phyloP scores from a whole-genome alignment of 2,113 vertebrate genomes.

The Laterallus jamaicensis region DNA sequence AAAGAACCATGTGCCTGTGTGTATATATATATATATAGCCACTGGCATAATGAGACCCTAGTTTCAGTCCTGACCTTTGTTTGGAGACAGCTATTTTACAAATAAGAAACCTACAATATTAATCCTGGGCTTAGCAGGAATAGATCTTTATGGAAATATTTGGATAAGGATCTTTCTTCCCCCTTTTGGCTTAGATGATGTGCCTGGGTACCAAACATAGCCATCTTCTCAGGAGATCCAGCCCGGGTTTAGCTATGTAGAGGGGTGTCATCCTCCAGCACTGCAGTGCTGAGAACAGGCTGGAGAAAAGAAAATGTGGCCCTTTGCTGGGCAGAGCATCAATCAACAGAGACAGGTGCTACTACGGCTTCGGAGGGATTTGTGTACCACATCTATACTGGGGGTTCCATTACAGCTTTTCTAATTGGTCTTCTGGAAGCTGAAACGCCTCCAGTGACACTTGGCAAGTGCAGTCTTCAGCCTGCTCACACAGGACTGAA shows the following conservation, averaged over 20 bases:
- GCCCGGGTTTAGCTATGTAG: neutral
- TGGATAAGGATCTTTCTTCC: neutral
- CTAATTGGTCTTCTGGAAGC: constrained; percentile 15
- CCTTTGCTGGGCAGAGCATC: neutral
- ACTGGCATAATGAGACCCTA: neutral
- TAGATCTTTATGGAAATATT: neutral
- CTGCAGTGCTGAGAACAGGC: neutral
- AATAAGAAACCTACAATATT: neutral
- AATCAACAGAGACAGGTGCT: neutral
- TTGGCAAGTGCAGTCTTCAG: constrained; percentile 3
- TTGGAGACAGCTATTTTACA: neutral
- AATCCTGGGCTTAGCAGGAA: neutral
- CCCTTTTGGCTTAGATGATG: neutral
- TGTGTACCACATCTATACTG: neutral
- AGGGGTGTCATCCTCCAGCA: neutral
- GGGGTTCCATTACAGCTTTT: neutral
- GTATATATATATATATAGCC: neutral
- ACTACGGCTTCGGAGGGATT: neutral
- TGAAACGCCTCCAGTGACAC: neutral
- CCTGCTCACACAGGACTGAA: neutral
- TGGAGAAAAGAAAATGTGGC: neutral
- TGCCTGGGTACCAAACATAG: neutral
- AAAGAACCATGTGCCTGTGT: neutral
- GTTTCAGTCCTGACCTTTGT: neutral
- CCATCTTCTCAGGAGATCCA: neutral